Conservation (phyloP, 1,140 invertebrate genomes). For the Dreissena rostriformis region DNA sequence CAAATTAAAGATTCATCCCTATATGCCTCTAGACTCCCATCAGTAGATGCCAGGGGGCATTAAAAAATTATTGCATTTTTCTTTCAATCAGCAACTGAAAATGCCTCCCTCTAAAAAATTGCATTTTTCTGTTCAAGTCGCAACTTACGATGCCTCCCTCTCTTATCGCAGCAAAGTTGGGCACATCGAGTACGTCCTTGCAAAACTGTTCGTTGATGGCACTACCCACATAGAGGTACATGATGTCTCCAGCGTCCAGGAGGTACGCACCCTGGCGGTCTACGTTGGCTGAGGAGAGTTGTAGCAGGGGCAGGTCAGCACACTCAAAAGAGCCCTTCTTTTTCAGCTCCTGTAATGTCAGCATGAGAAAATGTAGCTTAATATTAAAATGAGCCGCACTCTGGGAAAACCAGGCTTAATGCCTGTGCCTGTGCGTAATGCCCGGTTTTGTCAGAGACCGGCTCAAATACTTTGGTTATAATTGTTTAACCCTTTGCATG, state of each 20-base stretch:
- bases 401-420: no score
- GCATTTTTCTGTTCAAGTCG: no score
- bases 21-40: no score
- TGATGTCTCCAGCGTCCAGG: conserved; percentile 91
- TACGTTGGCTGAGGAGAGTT: conserved; percentile 87
- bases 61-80: no score
- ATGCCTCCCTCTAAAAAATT: conserved; percentile 84
- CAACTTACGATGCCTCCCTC: conserved; percentile 86
- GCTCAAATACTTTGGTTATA: no score
- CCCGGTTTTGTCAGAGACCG: no score
- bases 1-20: no score
- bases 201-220: conserved; percentile 90
- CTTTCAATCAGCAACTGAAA: conserved; percentile 81
- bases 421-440: no score
- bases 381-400: no score
- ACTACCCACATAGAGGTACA: conserved; percentile 94
- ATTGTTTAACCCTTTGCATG: no score
- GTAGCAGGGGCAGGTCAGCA: conserved; percentile 83
- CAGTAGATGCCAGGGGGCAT: no score
- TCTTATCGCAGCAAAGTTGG: conserved; percentile 84
- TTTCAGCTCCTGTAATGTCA: conserved; percentile 53
- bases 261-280: conserved; percentile 95
- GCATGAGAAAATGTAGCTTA: not conserved
- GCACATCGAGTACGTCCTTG: conserved; percentile 87
- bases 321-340: conserved; percentile 65